A percentile compares a stretch with the other conserved stretches of the same genome.
Evolutionary conservation across 2,888 invertebrate species (phyloP).

Genomic region (Diadromus collaris): DNA sequence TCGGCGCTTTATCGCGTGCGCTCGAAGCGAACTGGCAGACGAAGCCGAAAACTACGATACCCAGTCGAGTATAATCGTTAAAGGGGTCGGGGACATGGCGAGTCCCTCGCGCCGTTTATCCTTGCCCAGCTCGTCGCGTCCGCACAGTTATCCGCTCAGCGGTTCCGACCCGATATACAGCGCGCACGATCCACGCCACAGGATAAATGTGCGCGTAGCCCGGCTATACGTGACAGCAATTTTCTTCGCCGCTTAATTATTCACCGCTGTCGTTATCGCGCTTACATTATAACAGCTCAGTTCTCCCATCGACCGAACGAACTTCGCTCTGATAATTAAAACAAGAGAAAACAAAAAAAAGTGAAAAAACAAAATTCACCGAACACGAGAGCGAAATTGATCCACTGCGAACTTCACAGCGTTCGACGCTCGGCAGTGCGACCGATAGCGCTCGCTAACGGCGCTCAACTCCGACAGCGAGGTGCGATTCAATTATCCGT

Average conservation of each 20-base stretch:
- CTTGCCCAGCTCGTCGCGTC: slow-evolving; percentile 7
- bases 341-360: background rate
- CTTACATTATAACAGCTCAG: too few species aligned
- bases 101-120: slow-evolving; percentile 14
- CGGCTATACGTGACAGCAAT: background rate
- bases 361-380: slow-evolving; percentile 9
- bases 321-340: background rate
- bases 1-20: slow-evolving; percentile 9
- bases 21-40: slow-evolving; percentile 10
- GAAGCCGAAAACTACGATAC: slow-evolving; percentile 52
- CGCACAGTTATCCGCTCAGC: slow-evolving; percentile 3
- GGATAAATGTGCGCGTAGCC: background rate
- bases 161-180: slow-evolving; percentile 24
- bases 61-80: slow-evolving; percentile 35
- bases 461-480: background rate
- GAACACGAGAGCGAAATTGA: slow-evolving; percentile 4
- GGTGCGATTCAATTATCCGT: slow-evolving; percentile 7
- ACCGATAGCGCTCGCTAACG: background rate
- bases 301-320: too few species aligned
- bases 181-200: slow-evolving; percentile 1
- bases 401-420: background rate
- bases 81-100: slow-evolving; percentile 35
- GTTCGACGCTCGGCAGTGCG: background rate
- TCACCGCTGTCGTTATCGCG: background rate
- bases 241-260: background rate